Base-by-base conservation (phyloP, 2,797 vertebrate species). In the Knipowitschia caucasica region DNA sequence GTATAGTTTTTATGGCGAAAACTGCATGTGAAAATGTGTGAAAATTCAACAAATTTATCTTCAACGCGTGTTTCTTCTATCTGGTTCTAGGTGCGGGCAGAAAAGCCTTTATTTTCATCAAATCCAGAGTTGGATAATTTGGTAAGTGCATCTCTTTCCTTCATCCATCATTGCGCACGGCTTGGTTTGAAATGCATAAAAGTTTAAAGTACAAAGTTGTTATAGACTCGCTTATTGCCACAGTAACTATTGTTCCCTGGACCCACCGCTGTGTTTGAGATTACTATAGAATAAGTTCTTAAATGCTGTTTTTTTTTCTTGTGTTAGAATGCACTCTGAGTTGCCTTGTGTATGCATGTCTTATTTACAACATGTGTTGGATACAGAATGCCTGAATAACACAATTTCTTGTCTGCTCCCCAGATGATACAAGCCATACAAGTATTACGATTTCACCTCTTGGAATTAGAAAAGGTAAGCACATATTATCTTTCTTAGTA, bases 361-460 rank as follows among this genome's bases (percentile, higher is more conserved):
- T n/a, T n/a, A n/a, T n/a, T n/a, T n/a, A n/a, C n/a, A n/a, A n/a
- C n/a, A n/a, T n/a, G n/a, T n/a, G n/a, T n/a, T 4, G 29, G 47
- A 62, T 10, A 27, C 2, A 40, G 38, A 42, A 23, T 39, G 33
- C 21, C 31, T 15, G 55, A 40, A 24, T 5, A 18, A 20, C 1
- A 2, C 24, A 1, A 43, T 8, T 21, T 59, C 39, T 4, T 65
- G 53, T 2, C 57, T 31, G 64, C 57, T 47, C 67, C 84, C 53
- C 92, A 99, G 96, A 99, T 99, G 96, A 99, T 99, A 77, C 96
- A 98, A 94, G 96, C 96, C 89, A 99, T 99, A 91, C 96, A 99
- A 96, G 96, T 99, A 84, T 93, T 99, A 95, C 94, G 96, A 86
- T 98, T 99, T 93, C 96, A 99, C 78, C 96, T 98, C 88, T 89